Conservation (phyloP, 64 coral and sea anemone genomes). For the Porites australiensis region DNA sequence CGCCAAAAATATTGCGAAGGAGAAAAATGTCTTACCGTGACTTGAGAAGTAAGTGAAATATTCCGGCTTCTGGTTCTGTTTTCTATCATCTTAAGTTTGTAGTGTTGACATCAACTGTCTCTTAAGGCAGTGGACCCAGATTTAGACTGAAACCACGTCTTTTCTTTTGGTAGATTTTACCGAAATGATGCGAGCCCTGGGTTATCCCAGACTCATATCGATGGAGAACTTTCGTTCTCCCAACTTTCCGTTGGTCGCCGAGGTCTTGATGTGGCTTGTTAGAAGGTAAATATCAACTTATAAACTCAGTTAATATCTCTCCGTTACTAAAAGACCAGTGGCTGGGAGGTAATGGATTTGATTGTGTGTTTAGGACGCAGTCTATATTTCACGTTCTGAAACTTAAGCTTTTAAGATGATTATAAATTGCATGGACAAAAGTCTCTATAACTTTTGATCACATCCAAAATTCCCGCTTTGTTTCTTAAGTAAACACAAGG, state of each 20-base stretch:
- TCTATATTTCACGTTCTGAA: no score
- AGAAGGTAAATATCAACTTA: slow-evolving; percentile 67
- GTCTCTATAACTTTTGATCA: no score
- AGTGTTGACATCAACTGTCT: not conserved
- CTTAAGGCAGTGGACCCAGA: not conserved
- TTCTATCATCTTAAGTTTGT: not conserved
- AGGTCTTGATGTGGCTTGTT: slow-evolving; percentile 98
- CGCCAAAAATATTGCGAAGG: slow-evolving; percentile 35
- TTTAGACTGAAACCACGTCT: not conserved
- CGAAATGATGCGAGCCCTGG: slow-evolving; percentile 98
- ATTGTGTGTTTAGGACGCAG: no score
- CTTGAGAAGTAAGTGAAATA: slow-evolving; percentile 88
- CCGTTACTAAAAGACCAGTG: no score
- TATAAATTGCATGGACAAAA: no score
- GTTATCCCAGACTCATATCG: slow-evolving; percentile 97
- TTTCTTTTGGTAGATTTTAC: slow-evolving; percentile 90
- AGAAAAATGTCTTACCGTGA: slow-evolving; percentile 97
- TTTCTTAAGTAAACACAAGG: no score
- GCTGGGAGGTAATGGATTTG: no score
- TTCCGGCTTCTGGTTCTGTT: not conserved
- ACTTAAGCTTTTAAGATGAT: no score
- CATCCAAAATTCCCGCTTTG: no score
- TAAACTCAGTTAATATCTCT: not conserved
- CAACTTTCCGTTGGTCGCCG: slow-evolving; percentile 96
- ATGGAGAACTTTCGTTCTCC: slow-evolving; percentile 99